Conservation (phyloP, 1,140 invertebrate genomes). For the Anastatus disparis region DNA sequence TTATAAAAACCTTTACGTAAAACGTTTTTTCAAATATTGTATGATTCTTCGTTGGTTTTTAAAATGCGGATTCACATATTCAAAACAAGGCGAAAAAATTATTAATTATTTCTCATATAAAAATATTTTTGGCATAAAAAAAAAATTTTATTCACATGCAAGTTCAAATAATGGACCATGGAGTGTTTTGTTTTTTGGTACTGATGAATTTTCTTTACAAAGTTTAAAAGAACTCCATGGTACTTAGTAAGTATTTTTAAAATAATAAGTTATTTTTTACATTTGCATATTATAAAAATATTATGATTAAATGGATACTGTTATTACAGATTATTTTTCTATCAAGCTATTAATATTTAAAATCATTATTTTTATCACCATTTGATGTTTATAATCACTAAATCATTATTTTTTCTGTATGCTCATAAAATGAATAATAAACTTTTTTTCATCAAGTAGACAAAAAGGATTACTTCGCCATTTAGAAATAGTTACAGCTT, state of each 20-base stretch:
- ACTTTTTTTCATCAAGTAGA: constrained; percentile 39
- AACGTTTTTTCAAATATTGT: too few species aligned
- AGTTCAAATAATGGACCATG: constrained; percentile 1
- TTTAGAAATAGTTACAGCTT: constrained; percentile 73
- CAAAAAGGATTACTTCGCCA: constrained; percentile 43
- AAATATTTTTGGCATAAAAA: neutral
- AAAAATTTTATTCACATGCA: neutral
- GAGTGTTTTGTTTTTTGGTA: constrained; percentile 76
- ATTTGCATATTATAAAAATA: constrained; percentile 20
- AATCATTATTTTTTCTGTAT: too few species aligned
- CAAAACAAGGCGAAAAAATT: constrained; percentile 1
- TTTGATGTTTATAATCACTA: too few species aligned
- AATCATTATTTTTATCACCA: too few species aligned
- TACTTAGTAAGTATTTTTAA: constrained; percentile 63
- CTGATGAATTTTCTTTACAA: constrained; percentile 74
- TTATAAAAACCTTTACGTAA: too few species aligned
- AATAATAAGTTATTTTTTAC: constrained; percentile 42
- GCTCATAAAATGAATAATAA: too few species aligned
- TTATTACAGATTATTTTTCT: neutral
- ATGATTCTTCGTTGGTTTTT: too few species aligned
- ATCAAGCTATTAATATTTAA: too few species aligned
- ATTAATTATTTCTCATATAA: neutral
- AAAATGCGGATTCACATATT: constrained; percentile 26
- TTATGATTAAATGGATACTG: constrained; percentile 29
- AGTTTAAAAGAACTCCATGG: constrained; percentile 69